Conservation (phyloP, 2,113 vertebrate species). For the Rana temporaria region DNA sequence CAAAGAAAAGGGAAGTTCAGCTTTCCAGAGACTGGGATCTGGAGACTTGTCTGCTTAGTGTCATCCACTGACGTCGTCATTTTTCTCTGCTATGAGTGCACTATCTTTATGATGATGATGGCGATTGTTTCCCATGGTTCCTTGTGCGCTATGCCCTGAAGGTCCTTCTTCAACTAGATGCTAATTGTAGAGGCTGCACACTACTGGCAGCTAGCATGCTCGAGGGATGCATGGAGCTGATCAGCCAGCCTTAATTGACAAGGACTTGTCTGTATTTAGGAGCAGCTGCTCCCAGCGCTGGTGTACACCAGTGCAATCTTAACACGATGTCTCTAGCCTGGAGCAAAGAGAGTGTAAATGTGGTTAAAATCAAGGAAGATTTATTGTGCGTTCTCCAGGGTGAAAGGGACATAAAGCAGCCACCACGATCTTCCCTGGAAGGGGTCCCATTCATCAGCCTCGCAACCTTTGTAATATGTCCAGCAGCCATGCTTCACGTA, state of each 20-base stretch:
- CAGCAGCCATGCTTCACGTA: slow-evolving; percentile 75
- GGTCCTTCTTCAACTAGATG: slow-evolving; percentile 93
- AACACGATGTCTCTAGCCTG: slow-evolving; percentile 89
- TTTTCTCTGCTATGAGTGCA: slow-evolving; percentile 77
- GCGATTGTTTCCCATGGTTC: slow-evolving; percentile 74
- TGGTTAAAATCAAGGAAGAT: slow-evolving; percentile 98
- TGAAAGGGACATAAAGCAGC: slow-evolving; percentile 85
- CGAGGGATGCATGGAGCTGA: slow-evolving; percentile 88
- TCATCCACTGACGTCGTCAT: slow-evolving; percentile 74
- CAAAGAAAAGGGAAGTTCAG: slow-evolving; percentile 60
- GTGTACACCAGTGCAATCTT: slow-evolving; percentile 93
- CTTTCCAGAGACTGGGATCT: slow-evolving; percentile 73
- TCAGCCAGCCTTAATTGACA: slow-evolving; percentile 99
- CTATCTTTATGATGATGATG: slow-evolving; percentile 68
- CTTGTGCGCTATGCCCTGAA: slow-evolving; percentile 86
- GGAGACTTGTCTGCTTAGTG: slow-evolving; percentile 76
- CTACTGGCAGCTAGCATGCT: slow-evolving; percentile 86
- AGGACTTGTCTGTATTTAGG: slow-evolving; percentile 99
- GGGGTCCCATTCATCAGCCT: slow-evolving; percentile 81
- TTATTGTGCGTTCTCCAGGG: slow-evolving; percentile 94
- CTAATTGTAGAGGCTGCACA: slow-evolving; percentile 97
- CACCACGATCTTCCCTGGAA: slow-evolving; percentile 87
- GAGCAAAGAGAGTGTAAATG: slow-evolving; percentile 83
- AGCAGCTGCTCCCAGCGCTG: slow-evolving; percentile 97
- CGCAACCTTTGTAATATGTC: slow-evolving; percentile 69